Evolutionary conservation across 2,113 vertebrate species (phyloP), one percentile per base, ranked within the genome.

Genomic region (Mesoclemmys tuberculata): DNA sequence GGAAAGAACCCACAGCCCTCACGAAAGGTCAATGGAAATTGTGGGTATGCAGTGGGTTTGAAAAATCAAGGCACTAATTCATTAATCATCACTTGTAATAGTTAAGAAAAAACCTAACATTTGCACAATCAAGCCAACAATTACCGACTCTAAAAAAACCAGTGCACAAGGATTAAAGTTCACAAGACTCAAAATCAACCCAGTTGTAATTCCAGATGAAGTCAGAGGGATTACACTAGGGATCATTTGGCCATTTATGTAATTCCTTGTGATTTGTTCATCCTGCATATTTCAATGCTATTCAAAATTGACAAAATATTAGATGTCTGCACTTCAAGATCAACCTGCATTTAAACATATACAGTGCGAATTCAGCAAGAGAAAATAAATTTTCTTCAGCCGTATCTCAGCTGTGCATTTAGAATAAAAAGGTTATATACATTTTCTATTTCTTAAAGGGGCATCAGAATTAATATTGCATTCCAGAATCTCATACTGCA

Each of bases 351-450:
- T 80, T 12, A 9, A 79, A 35, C 4, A 81, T 44, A 51, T 3
- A 8, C 8, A 80, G n/a, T 3, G 56, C 3, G 8, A 0, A 0
- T 80, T 82, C 52, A 88, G 41, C 18, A 13, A n/a, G 2, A 12
- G 18, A 74, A 88, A 82, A 35, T 48, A 80, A 68, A 35, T 64
- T 18, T 35, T 84, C 13, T 49, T 49, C 49, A 16, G 24, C n/a
- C 24, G 38, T n/a, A 52, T 49, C 24, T n/a, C 1, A 24, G 0
- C 6, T 80, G 27, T 6, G 64, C 11, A 6, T 87, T 58, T 93
- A 90, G 54, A 16, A 81, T 22, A 44, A 71, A 27, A 58, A 27
- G 12, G 56, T 58, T 58, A 14, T 24, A 58, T 4, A 58, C 11
- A 5, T 5, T 56, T 8, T 10, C 24, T 77, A 48, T 35, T 88